A percentile compares a stretch with the other conserved stretches of the same genome.
phyloP scores from a whole-genome alignment of 1,140 invertebrate species.

The Atta texana region DNA sequence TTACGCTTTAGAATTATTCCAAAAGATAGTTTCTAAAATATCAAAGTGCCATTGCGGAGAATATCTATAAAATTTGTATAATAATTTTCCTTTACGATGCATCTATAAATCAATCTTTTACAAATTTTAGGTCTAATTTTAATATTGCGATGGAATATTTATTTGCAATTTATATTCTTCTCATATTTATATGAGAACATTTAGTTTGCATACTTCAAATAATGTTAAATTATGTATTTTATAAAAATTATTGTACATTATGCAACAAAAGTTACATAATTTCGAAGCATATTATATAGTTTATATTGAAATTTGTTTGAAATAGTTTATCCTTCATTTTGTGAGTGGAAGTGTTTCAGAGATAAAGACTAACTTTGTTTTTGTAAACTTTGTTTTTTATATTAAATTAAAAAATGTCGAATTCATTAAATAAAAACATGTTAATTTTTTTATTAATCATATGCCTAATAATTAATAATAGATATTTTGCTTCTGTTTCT shows the following conservation, averaged over 20 bases:
- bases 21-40: conserved; percentile 5
- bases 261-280: no score
- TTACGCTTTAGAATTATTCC: conserved; percentile 19
- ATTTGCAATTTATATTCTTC: background rate
- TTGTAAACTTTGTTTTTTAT: background rate
- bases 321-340: no score
- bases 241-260: no score
- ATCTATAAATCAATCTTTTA: background rate
- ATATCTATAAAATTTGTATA: conserved; percentile 10
- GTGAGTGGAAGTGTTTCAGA: no score
- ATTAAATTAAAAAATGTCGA: background rate
- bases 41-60: background rate
- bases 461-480: no score
- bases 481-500: no score
- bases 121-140: background rate
- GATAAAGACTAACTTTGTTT: no score
- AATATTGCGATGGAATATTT: background rate
- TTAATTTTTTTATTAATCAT: background rate
- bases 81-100: background rate
- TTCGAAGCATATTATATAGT: no score
- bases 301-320: no score
- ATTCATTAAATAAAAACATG: background rate
- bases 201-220: no score
- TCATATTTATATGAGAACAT: background rate
- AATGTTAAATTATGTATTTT: no score